Conservation (phyloP, 2,888 invertebrate genomes). For the Barypeithes pellucidus region DNA sequence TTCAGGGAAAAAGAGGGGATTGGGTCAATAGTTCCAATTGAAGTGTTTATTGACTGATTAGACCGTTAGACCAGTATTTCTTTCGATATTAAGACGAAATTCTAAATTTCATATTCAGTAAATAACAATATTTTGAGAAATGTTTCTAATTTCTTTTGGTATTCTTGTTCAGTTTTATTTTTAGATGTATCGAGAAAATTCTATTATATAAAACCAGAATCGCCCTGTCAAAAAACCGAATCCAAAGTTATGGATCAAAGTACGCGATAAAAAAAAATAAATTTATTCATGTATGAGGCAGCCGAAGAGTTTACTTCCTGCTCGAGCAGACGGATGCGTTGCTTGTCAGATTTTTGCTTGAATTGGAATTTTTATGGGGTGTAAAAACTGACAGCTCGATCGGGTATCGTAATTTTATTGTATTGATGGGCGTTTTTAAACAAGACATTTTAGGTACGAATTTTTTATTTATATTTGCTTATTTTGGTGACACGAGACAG, state of each 20-base stretch:
- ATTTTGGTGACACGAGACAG: too few relatives aligned
- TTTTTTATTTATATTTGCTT: background rate
- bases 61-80: too few relatives aligned
- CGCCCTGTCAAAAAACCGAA: conserved; percentile 16
- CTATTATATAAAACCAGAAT: conserved; percentile 1
- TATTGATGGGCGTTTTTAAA: conserved; percentile 22
- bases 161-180: background rate
- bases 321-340: conserved; percentile 28
- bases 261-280: conserved; percentile 29
- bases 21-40: too few relatives aligned
- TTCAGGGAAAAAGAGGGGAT: too few relatives aligned
- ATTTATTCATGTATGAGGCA: conserved; percentile 34
- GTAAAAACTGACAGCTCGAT: conserved; percentile 18
- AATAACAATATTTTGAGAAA: too few relatives aligned
- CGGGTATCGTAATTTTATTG: conserved; percentile 20
- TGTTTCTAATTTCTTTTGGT: too few relatives aligned
- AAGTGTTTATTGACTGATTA: too few relatives aligned
- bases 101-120: too few relatives aligned
- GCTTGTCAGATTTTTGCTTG: conserved; percentile 23
- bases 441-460: conserved; percentile 1
- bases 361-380: conserved; percentile 26
- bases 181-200: background rate
- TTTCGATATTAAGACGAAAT: too few relatives aligned
- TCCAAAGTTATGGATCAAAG: conserved; percentile 1
- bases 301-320: conserved; percentile 21